Base-by-base conservation (phyloP, 2,888 invertebrate species). In the Hydrotaea cyrtoneurina region DNA sequence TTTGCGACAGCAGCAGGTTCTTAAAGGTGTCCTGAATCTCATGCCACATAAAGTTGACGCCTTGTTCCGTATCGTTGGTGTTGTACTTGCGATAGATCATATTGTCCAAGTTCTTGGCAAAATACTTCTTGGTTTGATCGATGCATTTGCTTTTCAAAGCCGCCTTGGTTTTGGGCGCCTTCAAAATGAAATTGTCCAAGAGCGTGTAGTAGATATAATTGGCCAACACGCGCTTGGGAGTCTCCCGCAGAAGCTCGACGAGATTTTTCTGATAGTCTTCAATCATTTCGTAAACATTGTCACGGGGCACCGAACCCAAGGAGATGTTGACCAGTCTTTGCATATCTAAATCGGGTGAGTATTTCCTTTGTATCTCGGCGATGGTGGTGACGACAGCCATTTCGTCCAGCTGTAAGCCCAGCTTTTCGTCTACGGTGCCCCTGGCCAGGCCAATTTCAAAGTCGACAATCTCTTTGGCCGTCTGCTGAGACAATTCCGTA, bases 31-130 rank as follows among this genome's bases (percentile, higher is more conserved):
- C 76, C 53, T 89, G 90, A 0, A 91, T 80, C 50, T 91, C 88
- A 0, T 74, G 72, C 92, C 91, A 92, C 26, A 91, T 88, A 2
- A 86, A 81, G 2, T 89, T 86, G 0, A 92, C 81, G 57, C 91
- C 91, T 1, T 78, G 23, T 19, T 88, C 88, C 0, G 88, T 89
- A 43, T 82, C 86, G 0, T 88, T 85, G 17, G 87, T 89, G 66
- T 88, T 89, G 80, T 88, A 87, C 11, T 84, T 87, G 0, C 92
- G 87, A 73, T 89, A 89, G 59, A 90, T 87, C 87, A 92, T 89
- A 19, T 91, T 91, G 53, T 92, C 91, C 13, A 92, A 80, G 15
- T 88, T 89, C 62, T 90, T 91, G 15, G 91, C 82, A n/a, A 92
- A 91, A 62, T 87, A 75, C 26, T 87, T 76, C 43, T 88, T 89